A percentile compares a stretch with the other conserved stretches of the same genome.
These are phyloP conservation scores for Thinocorus orbignyianus DNA, from an alignment of 2,113 vertebrate genomes.

Conservation along the genomic window DNA sequence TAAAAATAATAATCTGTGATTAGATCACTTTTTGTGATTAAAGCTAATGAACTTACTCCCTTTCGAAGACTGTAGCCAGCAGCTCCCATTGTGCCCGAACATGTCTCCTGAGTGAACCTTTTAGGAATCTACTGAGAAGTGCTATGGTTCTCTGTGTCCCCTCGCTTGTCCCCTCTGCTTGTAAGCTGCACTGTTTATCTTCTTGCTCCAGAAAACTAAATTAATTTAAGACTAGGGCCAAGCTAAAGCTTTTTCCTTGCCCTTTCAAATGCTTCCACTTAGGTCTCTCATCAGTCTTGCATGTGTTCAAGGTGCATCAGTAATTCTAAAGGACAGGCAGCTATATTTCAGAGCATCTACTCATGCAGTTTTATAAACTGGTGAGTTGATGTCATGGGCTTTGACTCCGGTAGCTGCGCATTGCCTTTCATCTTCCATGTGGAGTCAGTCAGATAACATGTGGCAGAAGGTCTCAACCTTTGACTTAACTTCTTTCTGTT, in stretches of 20 bases:
- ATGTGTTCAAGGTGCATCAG: background rate
- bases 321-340: background rate
- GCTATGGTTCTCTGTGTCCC: background rate
- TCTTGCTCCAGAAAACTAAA: background rate
- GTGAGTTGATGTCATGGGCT: background rate
- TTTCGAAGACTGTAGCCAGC: background rate
- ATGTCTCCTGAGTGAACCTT: background rate
- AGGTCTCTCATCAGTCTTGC: background rate
- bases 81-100: background rate
- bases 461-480: background rate
- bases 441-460: background rate
- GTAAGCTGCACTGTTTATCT: background rate
- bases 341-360: background rate
- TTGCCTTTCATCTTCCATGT: background rate
- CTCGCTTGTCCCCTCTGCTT: background rate
- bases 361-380: background rate
- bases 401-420: background rate
- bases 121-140: background rate
- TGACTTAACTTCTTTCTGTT: background rate
- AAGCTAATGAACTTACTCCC: background rate
- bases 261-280: background rate
- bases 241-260: background rate
- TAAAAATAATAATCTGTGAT: background rate
- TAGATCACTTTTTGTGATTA: background rate
- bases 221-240: background rate